Evolutionary conservation across 2,797 vertebrate species (phyloP).

Genomic region (Pangasius larnaudii): DNA sequence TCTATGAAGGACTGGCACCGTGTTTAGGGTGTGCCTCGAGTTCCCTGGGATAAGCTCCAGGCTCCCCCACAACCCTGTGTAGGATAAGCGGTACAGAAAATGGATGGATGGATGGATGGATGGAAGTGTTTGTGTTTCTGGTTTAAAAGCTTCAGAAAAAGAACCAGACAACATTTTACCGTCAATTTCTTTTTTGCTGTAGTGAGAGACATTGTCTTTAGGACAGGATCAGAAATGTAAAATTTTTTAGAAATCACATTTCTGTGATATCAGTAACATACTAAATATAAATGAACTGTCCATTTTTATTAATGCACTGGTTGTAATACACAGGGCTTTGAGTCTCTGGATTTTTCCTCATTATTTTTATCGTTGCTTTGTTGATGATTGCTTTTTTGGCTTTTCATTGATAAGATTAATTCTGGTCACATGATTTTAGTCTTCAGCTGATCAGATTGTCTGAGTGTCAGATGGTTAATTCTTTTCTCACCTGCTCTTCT

Average conservation of each 20-base stretch:
- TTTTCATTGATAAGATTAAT: background rate
- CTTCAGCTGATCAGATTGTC: background rate
- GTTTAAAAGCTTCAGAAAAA: background rate
- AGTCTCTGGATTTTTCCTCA: too few species aligned
- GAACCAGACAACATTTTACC: background rate
- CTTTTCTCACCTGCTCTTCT: background rate
- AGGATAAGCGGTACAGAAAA: too few species aligned
- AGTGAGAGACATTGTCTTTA: background rate
- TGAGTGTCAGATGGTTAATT: background rate
- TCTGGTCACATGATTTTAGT: background rate
- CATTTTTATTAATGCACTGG: background rate
- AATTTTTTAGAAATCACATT: background rate
- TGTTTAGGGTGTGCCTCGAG: too few species aligned
- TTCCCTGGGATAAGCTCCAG: too few species aligned
- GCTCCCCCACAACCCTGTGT: too few species aligned
- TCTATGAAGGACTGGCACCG: too few species aligned
- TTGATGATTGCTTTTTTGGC: background rate
- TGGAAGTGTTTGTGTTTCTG: background rate
- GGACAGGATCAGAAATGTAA: background rate
- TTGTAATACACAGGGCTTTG: background rate
- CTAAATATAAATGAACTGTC: background rate
- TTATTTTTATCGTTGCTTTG: background rate
- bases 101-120: too few species aligned
- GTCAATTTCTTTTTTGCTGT: background rate
- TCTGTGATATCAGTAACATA: background rate